A percentile compares a stretch with the other conserved stretches of the same genome.
Evolutionary conservation across 2,797 vertebrate species (phyloP).

Genomic region (Poeciliopsis turneri): DNA sequence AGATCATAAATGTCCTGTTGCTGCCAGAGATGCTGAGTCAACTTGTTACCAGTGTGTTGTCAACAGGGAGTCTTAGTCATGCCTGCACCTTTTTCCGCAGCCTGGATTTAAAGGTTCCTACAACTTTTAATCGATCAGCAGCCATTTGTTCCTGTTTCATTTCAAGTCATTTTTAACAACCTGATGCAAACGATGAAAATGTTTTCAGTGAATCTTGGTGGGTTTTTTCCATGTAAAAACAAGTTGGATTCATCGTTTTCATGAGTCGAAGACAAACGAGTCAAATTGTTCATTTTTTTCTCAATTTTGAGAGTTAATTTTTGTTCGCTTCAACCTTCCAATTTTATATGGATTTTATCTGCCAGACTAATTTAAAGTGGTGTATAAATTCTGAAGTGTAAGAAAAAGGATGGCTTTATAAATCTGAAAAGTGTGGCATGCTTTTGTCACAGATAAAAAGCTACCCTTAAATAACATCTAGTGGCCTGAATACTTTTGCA

Average conservation of each 20-base stretch:
- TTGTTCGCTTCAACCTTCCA: background rate
- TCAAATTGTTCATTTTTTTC: background rate
- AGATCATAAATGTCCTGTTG: constrained; percentile 9
- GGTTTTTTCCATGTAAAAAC: background rate
- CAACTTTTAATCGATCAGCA: background rate
- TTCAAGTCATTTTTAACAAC: background rate
- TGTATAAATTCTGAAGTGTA: background rate
- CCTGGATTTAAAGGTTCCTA: background rate
- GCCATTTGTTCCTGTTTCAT: background rate
- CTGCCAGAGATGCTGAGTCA: constrained; percentile 41
- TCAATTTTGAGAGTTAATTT: background rate
- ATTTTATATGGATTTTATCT: background rate
- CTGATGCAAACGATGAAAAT: background rate
- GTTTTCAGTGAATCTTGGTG: no score
- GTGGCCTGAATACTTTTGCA: background rate
- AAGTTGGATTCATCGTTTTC: background rate
- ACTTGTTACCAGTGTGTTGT: constrained; percentile 20
- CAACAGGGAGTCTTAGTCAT: constrained; percentile 2
- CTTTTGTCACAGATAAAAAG: background rate
- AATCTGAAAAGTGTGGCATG: constrained; percentile 1
- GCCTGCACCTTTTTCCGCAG: background rate
- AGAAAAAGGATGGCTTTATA: background rate
- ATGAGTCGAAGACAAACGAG: background rate
- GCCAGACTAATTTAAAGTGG: background rate
- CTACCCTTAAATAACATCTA: background rate